These are phyloP conservation scores for Rhinoderma darwinii DNA, from an alignment of 2,113 vertebrate genomes.

Conservation along the genomic window DNA sequence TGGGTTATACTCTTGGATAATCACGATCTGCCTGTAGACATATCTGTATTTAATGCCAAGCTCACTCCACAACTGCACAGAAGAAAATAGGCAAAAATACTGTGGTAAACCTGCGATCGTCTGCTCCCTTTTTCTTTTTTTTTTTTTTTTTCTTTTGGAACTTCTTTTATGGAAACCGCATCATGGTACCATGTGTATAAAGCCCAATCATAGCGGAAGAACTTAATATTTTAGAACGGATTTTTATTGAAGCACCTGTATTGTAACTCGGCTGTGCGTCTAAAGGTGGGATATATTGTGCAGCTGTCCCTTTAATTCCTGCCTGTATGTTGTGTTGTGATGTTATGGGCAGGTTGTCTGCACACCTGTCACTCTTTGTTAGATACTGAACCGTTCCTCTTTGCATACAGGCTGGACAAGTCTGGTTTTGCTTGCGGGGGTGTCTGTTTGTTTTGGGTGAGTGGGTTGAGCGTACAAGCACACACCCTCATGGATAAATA, in stretches of 20 bases:
- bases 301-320: conserved; percentile 2
- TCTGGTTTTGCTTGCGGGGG: conserved; percentile 12
- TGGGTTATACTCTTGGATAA: too few species aligned
- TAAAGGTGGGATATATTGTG: neutral
- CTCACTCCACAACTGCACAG: too few species aligned
- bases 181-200: too few species aligned
- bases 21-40: too few species aligned
- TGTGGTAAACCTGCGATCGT: too few species aligned
- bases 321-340: neutral
- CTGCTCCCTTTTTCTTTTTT: too few species aligned
- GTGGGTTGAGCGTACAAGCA: neutral
- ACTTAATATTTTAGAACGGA: neutral
- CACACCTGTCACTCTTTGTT: conserved; percentile 25
- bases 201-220: too few species aligned
- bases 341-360: neutral
- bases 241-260: neutral
- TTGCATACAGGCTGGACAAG: conserved; percentile 17
- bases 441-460: conserved; percentile 35
- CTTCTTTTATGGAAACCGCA: too few species aligned
- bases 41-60: too few species aligned
- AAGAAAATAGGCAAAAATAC: too few species aligned
- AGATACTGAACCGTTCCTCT: neutral
- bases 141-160: too few species aligned
- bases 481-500: conserved; percentile 7
- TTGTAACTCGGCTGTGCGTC: neutral